Evolutionary conservation across 1,140 invertebrate species (phyloP).

Genomic region (Eurosta solidaginis): DNA sequence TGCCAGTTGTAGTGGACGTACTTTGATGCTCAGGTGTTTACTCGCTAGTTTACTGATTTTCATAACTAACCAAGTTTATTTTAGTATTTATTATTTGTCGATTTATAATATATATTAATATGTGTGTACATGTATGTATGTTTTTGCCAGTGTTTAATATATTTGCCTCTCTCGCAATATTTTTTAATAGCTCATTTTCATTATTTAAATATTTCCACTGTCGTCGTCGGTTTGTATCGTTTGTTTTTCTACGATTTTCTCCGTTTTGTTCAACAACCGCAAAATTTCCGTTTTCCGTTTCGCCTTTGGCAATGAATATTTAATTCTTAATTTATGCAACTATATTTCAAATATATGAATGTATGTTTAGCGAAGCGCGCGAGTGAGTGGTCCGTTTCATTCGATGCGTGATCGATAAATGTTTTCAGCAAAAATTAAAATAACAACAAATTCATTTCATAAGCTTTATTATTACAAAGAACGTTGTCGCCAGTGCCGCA

Average conservation of each 20-base stretch:
- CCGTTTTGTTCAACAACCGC: conserved; percentile 3
- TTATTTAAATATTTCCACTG: neutral
- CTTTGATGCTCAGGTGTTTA: too few relatives aligned
- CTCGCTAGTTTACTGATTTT: too few relatives aligned
- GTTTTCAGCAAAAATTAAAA: conserved; percentile 24
- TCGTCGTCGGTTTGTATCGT: neutral
- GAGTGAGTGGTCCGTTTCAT: conserved; percentile 12
- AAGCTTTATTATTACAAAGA: conserved; percentile 26
- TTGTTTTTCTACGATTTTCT: neutral
- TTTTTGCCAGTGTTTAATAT: neutral
- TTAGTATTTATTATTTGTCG: too few relatives aligned
- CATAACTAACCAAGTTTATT: too few relatives aligned
- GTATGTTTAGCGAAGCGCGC: conserved; percentile 10
- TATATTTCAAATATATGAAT: neutral
- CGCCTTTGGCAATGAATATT: conserved; percentile 17
- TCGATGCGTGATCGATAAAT: conserved; percentile 29
- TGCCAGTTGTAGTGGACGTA: too few relatives aligned
- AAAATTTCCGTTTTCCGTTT: conserved; percentile 7
- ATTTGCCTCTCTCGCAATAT: neutral
- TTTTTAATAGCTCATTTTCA: neutral
- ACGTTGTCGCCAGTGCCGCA: conserved; percentile 34
- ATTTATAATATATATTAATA: too few relatives aligned
- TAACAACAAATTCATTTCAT: conserved; percentile 9
- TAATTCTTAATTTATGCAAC: conserved; percentile 23
- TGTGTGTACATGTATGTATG: neutral